Evolutionary conservation across 2,888 invertebrate genomes (phyloP), one percentile per base, ranked within the genome.

Genomic region (Himalopsyche tibetana): DNA sequence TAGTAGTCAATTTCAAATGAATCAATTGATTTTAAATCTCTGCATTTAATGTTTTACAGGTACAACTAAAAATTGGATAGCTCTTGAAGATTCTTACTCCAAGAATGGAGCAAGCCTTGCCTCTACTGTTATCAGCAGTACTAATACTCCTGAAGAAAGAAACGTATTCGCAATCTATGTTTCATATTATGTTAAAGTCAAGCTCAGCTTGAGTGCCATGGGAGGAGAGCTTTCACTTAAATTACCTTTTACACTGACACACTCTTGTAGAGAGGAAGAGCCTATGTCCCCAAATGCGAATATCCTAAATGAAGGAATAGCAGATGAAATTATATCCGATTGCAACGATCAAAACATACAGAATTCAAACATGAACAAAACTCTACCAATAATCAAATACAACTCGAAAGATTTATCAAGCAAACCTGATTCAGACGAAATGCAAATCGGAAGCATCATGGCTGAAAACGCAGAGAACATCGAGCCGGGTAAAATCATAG

Each of bases 91-190:
- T 89, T 96, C 96, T 0, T 95, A 96, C 90, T 96, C 96, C 82
- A 95, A 96, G 90, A 93, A 94, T 55, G 95, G 94, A 0, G 94
- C 94, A 80, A 94, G 94, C 80, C 93, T 94, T 2, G 94, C 95
- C 0, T 94, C 94, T 6, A 94, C 94, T n/a, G 93, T 94, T 17
- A 90, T 95, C 82, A 93, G 92, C 90, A 90, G 92, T 89, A 89
- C 91, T 85, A 91, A 92, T 90, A 93, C 94, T 19, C 94, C 95
- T 0, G 96, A 96, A 88, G 97, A 97, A 89, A 94, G 97, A 87
- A 97, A 97, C 91, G 97, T 96, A 0, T 97, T 97, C 90, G 97
- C 97, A 84, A 98, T 98, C 89, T 97, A 97, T 92, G 97, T 98
- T 12, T 97, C 97, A 0, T 98, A 98, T 91, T 98, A 98, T 90